These are phyloP conservation scores for Zapus hudsonius DNA, from an alignment of 2,113 vertebrate genomes.

Conservation along the genomic window DNA sequence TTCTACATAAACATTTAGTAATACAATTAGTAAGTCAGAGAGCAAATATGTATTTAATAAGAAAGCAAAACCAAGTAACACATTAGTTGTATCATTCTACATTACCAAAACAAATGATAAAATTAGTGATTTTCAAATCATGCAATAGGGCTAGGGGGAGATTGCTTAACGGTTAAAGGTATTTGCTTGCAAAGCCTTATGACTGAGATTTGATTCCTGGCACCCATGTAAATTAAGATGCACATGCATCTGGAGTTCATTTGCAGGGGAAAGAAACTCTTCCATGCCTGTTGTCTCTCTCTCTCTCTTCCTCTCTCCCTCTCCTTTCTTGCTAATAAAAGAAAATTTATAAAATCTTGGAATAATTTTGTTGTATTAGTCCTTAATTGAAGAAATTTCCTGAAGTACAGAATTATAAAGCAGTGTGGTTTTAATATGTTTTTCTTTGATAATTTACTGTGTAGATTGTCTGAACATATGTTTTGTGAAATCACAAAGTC, in stretches of 20 bases:
- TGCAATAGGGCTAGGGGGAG: too few species aligned
- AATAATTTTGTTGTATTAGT: not conserved
- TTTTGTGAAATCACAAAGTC: not conserved
- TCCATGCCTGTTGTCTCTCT: too few species aligned
- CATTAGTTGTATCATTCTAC: not conserved
- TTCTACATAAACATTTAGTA: not conserved
- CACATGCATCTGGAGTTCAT: too few species aligned
- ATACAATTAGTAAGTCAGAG: not conserved
- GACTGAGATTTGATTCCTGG: too few species aligned
- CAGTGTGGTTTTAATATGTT: not conserved
- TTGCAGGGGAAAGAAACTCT: too few species aligned
- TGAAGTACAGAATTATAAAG: not conserved
- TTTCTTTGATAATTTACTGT: not conserved
- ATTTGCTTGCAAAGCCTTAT: too few species aligned
- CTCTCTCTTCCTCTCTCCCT: too few species aligned
- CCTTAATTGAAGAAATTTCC: not conserved
- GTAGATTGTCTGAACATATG: not conserved
- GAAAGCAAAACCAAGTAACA: not conserved
- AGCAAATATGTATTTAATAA: not conserved
- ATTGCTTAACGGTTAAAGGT: too few species aligned
- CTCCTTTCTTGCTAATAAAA: too few species aligned
- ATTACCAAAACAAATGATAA: not conserved
- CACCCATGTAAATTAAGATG: too few species aligned
- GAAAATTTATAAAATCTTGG: not conserved
- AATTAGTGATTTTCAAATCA: not conserved